Percentiles rank a stretch among this genome's conserved stretches.
phyloP scores from a whole-genome alignment of 2,113 vertebrate species.

The Otus sunia region DNA sequence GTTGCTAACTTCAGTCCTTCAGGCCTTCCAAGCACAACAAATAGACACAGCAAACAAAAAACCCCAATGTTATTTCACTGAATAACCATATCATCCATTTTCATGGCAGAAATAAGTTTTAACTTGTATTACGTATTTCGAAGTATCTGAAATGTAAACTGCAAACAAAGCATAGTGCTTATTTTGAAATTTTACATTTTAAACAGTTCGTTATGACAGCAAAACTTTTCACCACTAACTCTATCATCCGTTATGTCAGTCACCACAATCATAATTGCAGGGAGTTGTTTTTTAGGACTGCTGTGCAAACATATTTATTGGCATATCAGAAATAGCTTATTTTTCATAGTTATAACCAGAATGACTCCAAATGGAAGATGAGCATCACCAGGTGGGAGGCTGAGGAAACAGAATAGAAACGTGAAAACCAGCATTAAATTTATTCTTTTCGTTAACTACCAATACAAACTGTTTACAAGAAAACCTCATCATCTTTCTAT shows the following conservation, averaged over 20 bases:
- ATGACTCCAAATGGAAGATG: constrained; percentile 54
- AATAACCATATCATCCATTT: background rate
- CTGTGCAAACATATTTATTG: constrained; percentile 35
- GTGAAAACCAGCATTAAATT: constrained; percentile 4
- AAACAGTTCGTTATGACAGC: constrained; percentile 10
- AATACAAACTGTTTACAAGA: constrained; percentile 50
- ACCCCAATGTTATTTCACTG: background rate
- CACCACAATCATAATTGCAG: constrained; percentile 52
- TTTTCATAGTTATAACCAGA: constrained; percentile 53
- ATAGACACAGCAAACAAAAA: background rate
- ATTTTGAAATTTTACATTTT: constrained; percentile 40
- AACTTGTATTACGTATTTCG: background rate
- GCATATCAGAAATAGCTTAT: constrained; percentile 59
- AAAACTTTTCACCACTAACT: constrained; percentile 26
- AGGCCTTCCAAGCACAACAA: background rate
- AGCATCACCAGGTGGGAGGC: constrained; percentile 56
- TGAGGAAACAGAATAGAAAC: constrained; percentile 38
- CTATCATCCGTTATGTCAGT: constrained; percentile 15
- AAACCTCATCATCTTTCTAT: constrained; percentile 10
- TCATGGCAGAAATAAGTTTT: background rate
- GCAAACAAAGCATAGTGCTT: background rate
- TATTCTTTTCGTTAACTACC: constrained; percentile 5
- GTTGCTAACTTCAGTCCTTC: background rate
- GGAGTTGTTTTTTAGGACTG: constrained; percentile 25
- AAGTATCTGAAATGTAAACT: background rate